phyloP scores from a whole-genome alignment of 2,888 invertebrate genomes.

The Eupithecia dodoneata region DNA sequence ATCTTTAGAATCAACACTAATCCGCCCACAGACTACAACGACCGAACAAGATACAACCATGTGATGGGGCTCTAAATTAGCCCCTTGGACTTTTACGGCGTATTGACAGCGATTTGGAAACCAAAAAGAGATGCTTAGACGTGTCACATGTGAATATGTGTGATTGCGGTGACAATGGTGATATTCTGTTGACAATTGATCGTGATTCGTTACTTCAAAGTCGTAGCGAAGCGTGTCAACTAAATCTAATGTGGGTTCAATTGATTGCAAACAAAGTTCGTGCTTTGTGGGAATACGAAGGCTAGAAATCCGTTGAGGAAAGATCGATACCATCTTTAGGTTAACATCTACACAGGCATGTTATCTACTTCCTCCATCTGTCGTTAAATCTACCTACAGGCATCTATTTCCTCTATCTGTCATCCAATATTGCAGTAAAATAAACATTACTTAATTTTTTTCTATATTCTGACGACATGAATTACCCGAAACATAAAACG shows the following conservation, averaged over 20 bases:
- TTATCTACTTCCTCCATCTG: not conserved
- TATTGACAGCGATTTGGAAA: constrained; percentile 68
- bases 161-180: constrained; percentile 56
- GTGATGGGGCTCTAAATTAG: constrained; percentile 72
- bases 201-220: constrained; percentile 7
- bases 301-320: not conserved
- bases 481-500: constrained; percentile 28
- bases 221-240: not conserved
- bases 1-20: constrained; percentile 71
- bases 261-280: not conserved
- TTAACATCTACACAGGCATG: not conserved
- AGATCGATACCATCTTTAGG: not conserved
- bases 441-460: not conserved
- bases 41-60: constrained; percentile 63
- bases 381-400: not conserved
- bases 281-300: not conserved
- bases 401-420: not conserved
- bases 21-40: constrained; percentile 70
- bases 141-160: constrained; percentile 58
- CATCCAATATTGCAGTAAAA: not conserved
- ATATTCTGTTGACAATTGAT: constrained; percentile 15
- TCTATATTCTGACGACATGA: constrained; percentile 5
- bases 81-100: constrained; percentile 69
- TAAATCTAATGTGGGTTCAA: not conserved
- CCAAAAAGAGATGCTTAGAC: constrained; percentile 52